Conservation (phyloP, 1,140 invertebrate genomes). For the Procambarus virginalis region DNA sequence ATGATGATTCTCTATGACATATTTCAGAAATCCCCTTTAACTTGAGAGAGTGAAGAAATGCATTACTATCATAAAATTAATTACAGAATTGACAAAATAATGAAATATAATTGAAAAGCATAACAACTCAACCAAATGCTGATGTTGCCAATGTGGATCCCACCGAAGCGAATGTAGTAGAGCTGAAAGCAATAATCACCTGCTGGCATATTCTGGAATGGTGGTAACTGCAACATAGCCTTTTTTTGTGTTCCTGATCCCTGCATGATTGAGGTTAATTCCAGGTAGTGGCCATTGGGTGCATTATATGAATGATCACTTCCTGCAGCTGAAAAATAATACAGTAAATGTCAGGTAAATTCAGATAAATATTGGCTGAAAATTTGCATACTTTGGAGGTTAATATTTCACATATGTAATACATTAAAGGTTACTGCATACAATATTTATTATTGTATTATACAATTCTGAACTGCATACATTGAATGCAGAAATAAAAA, state of each 20-base stretch:
- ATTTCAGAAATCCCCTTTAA: no score
- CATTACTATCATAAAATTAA: no score
- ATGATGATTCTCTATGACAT: no score
- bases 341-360: no score
- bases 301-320: slow-evolving; percentile 43
- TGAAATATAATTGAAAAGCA: not conserved
- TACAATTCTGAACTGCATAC: no score
- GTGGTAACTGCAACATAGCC: slow-evolving; percentile 10
- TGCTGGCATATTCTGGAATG: not conserved
- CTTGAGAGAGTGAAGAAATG: no score
- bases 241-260: slow-evolving; percentile 4
- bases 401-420: no score
- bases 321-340: not conserved
- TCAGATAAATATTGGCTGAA: no score
- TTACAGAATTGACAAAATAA: not conserved
- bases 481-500: no score
- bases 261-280: slow-evolving; percentile 10
- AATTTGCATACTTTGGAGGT: no score
- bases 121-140: slow-evolving; percentile 35
- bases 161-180: slow-evolving; percentile 33
- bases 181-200: slow-evolving; percentile 53
- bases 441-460: no score
- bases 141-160: slow-evolving; percentile 14
- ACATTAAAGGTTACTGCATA: no score
- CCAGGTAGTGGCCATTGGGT: slow-evolving; percentile 35